Percentiles rank a stretch among this genome's conserved stretches.
These are phyloP conservation scores for Pipistrellus kuhlii DNA, from an alignment of 2,797 vertebrate genomes.

Conservation along the genomic window DNA sequence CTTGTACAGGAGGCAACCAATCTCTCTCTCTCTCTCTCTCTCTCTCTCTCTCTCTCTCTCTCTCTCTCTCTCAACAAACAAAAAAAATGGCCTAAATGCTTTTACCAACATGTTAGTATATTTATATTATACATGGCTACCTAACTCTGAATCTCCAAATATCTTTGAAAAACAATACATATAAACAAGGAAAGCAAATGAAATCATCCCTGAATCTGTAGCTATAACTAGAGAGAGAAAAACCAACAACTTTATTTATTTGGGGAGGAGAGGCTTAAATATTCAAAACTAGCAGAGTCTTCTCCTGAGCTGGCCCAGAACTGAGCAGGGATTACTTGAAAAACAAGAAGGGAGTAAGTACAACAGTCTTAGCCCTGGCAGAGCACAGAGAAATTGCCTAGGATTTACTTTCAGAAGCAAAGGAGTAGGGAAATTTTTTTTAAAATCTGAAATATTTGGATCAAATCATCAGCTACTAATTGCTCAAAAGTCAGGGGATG, in stretches of 20 bases:
- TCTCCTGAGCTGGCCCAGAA: background rate
- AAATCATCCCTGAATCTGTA: background rate
- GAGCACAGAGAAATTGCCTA: background rate
- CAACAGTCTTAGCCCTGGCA: background rate
- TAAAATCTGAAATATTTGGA: background rate
- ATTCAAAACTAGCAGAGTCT: background rate
- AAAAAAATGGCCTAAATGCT: background rate
- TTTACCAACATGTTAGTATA: background rate
- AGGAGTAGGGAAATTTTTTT: background rate
- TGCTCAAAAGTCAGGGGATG: background rate
- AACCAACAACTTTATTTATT: background rate
- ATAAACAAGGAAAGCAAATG: constrained; percentile 8
- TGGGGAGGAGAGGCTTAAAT: background rate
- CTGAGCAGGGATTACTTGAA: background rate
- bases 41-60: too few species aligned
- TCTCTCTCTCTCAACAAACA: too few species aligned
- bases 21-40: too few species aligned
- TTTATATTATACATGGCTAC: background rate
- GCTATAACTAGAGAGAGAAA: background rate
- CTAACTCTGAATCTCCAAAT: constrained; percentile 32
- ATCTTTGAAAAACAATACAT: constrained; percentile 6
- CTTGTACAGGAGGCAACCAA: too few species aligned
- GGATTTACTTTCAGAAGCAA: background rate
- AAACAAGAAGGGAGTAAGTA: background rate
- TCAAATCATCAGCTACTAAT: background rate